Evolutionary conservation across 2,113 vertebrate species (phyloP), one percentile per base, ranked within the genome.

Genomic region (Cavia aperea): DNA sequence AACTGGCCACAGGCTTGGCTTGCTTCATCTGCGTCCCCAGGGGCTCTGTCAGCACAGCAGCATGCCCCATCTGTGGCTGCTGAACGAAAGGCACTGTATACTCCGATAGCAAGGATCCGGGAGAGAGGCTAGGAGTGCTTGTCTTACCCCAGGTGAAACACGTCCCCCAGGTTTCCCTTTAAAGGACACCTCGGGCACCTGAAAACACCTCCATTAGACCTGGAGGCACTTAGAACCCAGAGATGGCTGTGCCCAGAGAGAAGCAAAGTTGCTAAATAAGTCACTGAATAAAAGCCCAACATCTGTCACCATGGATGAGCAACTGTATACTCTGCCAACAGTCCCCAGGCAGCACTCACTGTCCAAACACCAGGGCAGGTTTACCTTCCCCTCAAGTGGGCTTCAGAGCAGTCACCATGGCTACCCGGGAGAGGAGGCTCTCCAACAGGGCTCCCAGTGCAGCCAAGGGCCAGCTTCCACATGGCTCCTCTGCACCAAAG

Each of bases 271-370:
- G 29, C 33, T 70, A 86, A 79, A 49, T 26, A 75, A 51, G 93
- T 96, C 92, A 95, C 95, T 95, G 49, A 89, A 49, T 93, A 95
- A 95, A 94, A 95, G 95, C 54, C 43, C 24, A 7, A 86, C 95
- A 96, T 86, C 94, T 92, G 95, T 75, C 88, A 84, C 75, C 60
- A 46, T 63, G 78, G 65, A 86, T 62, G 86, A 91, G 63, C 81
- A 18, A 19, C 46, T 51, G 24, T 26, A 12, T 2, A 1, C 29
- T 15, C 1, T 1, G 84, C 62, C 86, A 39, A 9, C 8, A 21
- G 70, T 13, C 36, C 49, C 75, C 4, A 19, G 16, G 4, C 0
- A 5, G 84, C 0, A 1, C 26, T 51, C 7, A 92, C 93, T 93
- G 94, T 89, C 94, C 91, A 94, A 93, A 95, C 90, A 93, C 51